Evolutionary conservation across 64 coral and sea anemone genomes (phyloP), one percentile per base, ranked within the genome.

Genomic region (Stichodactyla mertensii): DNA sequence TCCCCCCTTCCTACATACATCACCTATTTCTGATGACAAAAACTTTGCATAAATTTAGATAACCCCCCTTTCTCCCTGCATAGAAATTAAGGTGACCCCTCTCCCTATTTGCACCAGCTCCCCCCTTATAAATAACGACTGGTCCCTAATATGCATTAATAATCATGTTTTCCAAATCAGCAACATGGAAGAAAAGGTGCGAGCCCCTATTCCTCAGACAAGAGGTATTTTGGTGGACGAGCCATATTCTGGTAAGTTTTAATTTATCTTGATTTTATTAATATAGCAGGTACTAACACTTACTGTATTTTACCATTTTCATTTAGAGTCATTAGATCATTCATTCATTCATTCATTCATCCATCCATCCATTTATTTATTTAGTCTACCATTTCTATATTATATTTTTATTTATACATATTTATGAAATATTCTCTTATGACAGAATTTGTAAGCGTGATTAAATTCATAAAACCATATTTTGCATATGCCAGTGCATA

Each of bases 131-230:
- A 16, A 61, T 61, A 16, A 61, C 19, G 59, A 5, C 59, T 16
- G 14, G 13, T 61, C 18, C 14, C 22, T 66, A 8, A 66, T 13
- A 31, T 31, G 19, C 55, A 31, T 16, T 84, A 13, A 26, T 31
- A 10, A 59, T 24, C 52, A 52, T 22, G 52, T n/a, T 23, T 55
- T 69, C 27, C 22, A 2, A 74, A 74, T 74, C 27, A 87, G 85
- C 61, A 92, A 19, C 77, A 86, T 62, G 52, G 88, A 83, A 51
- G 97, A 95, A 77, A 89, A 95, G 83, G 88, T 99, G 10, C 86
- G 97, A 59, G 97, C 97, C n/a, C 97, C 97, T 64, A 99, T 99
- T 88, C 97, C 97, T 13, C 97, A 99, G 79, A 99, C 86, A 0
- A 89, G 90, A 66, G 97, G 97, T 9, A 89, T 99, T 54, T 88